Evolutionary conservation across 2,797 vertebrate species (phyloP).

Genomic region (Clamator glandarius): DNA sequence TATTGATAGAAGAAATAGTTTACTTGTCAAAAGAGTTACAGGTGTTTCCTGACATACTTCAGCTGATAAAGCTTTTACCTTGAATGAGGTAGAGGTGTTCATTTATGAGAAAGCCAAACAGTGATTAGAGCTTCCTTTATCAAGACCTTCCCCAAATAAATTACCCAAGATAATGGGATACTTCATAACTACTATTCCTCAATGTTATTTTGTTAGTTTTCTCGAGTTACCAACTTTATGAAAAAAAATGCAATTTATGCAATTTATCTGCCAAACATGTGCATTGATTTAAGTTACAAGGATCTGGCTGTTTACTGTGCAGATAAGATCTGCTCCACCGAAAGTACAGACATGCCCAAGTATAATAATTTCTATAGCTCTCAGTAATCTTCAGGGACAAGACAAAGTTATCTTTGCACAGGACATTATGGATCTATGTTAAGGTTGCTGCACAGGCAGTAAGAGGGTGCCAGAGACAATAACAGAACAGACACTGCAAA

Average conservation of each 20-base stretch:
- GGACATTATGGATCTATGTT: not conserved
- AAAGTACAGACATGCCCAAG: accelerated
- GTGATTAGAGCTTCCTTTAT: not conserved
- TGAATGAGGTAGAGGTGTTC: not conserved
- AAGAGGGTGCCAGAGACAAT: not conserved
- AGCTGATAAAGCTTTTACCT: not conserved
- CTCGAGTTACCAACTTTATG: not conserved
- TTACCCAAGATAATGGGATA: not conserved
- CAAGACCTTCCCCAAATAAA: not conserved
- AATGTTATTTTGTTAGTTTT: not conserved
- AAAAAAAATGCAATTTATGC: not conserved
- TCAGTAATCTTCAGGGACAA: not conserved
- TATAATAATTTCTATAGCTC: not conserved
- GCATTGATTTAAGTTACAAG: not conserved
- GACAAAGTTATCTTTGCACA: not conserved
- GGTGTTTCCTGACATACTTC: not conserved
- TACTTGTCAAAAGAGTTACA: not conserved
- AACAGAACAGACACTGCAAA: not conserved
- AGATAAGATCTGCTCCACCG: not conserved
- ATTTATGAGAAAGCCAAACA: not conserved
- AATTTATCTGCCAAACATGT: not conserved
- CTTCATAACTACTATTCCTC: not conserved
- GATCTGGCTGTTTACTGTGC: not conserved
- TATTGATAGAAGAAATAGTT: not conserved
- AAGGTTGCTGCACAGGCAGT: not conserved